Base-by-base conservation (phyloP, 1,140 invertebrate species). In the Catajapyx aquilonaris region DNA sequence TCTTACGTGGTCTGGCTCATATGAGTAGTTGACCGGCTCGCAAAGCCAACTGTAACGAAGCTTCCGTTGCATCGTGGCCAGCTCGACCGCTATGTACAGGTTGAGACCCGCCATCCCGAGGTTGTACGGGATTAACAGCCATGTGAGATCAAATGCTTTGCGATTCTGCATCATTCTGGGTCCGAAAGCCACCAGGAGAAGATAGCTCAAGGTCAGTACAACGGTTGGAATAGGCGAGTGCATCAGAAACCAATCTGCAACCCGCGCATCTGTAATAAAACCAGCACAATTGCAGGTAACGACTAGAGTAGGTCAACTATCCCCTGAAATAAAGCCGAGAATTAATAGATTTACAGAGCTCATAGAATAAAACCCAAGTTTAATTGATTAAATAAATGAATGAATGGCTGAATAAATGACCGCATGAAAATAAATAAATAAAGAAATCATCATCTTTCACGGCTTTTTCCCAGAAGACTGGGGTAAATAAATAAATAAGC, bases 221-320 rank as follows among this genome's bases (percentile, higher is more conserved):
- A 81, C 48, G 1, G 79, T 86, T 11, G 83, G 80, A 37, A 67
- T 53, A 19, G 80, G 81, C 1, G 83, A 83, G 38, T 81, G 73
- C 38, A 93, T 86, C 42, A 91, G 54, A 0, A 75, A 68, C 87
- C 85, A 85, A 60, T 76, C 74, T 65, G 71, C 72, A 31, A 85
- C 85, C 54, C 85, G 66, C 43, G 67, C 61, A 56, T 86, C 81
- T 79, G 56, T 11, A 42, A 48, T 37, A 19, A 34, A 22, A 11
- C 5, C 33, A 21, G 31, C 20, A 13, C n/a, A 37, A 20, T 15
- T 34, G 0, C 9, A n/a, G 9, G 25, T 10, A 9, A 28, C 9
- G n/a, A 10, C 25, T 10, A 28, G n/a, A n/a, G n/a, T 10, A 28
- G n/a, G 25, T n/a, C n/a, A 28, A 28, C 9, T 28, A 28, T 28